Evolutionary conservation across 35 echinoderm and acorn worm species (phyloP).

Genomic region (Apostichopus japonicus): DNA sequence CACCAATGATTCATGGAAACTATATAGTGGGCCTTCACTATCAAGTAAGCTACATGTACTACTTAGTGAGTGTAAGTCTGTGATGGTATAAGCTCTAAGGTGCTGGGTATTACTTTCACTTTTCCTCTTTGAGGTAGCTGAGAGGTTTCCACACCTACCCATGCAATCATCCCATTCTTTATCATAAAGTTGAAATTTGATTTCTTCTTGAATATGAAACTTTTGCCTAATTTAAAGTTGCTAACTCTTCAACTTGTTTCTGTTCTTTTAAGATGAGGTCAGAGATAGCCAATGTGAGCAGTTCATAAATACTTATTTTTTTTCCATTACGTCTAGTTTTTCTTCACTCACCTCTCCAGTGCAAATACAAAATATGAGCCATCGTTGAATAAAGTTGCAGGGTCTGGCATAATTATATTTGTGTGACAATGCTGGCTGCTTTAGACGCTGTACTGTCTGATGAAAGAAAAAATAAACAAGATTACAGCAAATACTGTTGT

Average conservation of each 20-base stretch:
- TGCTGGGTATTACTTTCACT: background rate
- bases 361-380: too few relatives aligned
- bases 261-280: too few relatives aligned
- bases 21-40: background rate
- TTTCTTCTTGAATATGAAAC: conserved; percentile 19
- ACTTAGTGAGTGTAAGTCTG: background rate
- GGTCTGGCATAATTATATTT: background rate
- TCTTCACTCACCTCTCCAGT: too few relatives aligned
- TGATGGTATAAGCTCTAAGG: background rate
- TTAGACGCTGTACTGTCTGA: background rate
- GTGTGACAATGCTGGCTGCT: background rate
- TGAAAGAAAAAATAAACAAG: background rate
- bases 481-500: background rate
- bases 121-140: conserved; percentile 12
- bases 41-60: conserved; percentile 10
- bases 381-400: background rate
- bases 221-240: background rate
- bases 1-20: background rate
- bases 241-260: background rate
- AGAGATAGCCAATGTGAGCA: too few relatives aligned
- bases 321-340: too few relatives aligned
- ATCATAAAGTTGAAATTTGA: background rate
- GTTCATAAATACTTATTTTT: too few relatives aligned
- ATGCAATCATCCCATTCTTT: conserved; percentile 27
- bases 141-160: conserved; percentile 6